phyloP scores from a whole-genome alignment of 2,888 invertebrate genomes.

The Eilema caniola region DNA sequence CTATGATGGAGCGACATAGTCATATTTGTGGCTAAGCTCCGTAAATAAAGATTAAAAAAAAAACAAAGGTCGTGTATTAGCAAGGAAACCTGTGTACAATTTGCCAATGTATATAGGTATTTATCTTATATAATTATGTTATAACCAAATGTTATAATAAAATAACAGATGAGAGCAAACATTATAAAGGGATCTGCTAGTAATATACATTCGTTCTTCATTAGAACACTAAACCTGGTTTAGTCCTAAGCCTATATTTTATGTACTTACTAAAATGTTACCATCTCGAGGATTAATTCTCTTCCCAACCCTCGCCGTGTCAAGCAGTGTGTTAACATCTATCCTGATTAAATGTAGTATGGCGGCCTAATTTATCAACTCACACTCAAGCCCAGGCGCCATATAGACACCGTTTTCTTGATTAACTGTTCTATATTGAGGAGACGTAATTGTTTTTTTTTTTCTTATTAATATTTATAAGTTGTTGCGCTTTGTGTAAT shows the following conservation, averaged over 20 bases:
- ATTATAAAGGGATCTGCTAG: no score
- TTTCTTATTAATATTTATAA: background rate
- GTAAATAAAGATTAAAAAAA: no score
- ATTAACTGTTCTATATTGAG: conserved; percentile 25
- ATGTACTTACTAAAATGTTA: background rate
- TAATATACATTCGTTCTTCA: no score
- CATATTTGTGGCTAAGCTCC: no score
- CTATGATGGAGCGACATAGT: no score
- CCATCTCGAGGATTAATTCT: conserved; percentile 26
- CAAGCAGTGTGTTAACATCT: conserved; percentile 24
- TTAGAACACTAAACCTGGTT: no score
- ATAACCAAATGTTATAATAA: no score
- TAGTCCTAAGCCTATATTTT: background rate
- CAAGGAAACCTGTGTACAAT: no score
- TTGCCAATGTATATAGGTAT: no score
- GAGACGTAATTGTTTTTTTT: background rate
- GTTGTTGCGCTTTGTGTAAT: background rate
- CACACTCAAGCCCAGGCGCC: conserved; percentile 10
- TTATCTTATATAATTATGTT: no score
- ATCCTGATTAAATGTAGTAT: conserved; percentile 35
- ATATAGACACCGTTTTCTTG: conserved; percentile 18
- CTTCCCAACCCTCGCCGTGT: conserved; percentile 12
- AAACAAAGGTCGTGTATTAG: no score
- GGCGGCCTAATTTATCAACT: conserved; percentile 30
- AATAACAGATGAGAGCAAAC: no score